Conservation (phyloP, 2,888 invertebrate genomes). For the Agapostemon virescens region DNA sequence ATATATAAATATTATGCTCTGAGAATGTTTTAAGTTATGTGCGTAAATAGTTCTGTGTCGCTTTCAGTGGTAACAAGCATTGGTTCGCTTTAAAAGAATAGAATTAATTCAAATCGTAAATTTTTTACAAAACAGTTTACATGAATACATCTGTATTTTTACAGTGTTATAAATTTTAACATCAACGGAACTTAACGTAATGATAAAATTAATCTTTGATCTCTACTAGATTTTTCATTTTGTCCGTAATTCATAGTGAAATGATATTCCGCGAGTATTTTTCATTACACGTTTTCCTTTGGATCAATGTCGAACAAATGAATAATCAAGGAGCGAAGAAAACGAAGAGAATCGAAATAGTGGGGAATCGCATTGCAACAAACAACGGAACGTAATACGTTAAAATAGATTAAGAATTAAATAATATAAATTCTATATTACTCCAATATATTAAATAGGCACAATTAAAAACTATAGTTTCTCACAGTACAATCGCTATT, state of each 20-base stretch:
- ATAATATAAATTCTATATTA: conserved; percentile 32
- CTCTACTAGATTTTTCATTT: conserved; percentile 11
- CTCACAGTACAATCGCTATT: conserved; percentile 45
- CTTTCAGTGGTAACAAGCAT: conserved; percentile 16
- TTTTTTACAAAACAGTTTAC: conserved; percentile 17
- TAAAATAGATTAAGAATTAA: conserved; percentile 42
- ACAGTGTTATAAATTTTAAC: conserved; percentile 21
- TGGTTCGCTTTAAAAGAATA: conserved; percentile 17
- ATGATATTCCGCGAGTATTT: conserved; percentile 20
- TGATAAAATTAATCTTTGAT: conserved; percentile 35
- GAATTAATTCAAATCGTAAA: conserved; percentile 31
- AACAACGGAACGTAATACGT: conserved; percentile 27
- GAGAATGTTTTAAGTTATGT: conserved; percentile 2
- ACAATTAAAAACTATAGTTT: conserved; percentile 41
- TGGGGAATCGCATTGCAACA: conserved; percentile 12
- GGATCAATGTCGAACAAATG: conserved; percentile 4
- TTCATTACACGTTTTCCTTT: conserved; percentile 17
- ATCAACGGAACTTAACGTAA: conserved; percentile 32
- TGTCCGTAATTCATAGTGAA: conserved; percentile 16
- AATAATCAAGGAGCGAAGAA: conserved; percentile 12
- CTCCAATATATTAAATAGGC: conserved; percentile 49
- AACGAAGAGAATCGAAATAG: conserved; percentile 5
- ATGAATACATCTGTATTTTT: conserved; percentile 34
- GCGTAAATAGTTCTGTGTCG: conserved; percentile 18
- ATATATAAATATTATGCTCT: conserved; percentile 23